These are phyloP conservation scores for Lontra canadensis DNA, from an alignment of 2,113 vertebrate genomes.

Conservation along the genomic window DNA sequence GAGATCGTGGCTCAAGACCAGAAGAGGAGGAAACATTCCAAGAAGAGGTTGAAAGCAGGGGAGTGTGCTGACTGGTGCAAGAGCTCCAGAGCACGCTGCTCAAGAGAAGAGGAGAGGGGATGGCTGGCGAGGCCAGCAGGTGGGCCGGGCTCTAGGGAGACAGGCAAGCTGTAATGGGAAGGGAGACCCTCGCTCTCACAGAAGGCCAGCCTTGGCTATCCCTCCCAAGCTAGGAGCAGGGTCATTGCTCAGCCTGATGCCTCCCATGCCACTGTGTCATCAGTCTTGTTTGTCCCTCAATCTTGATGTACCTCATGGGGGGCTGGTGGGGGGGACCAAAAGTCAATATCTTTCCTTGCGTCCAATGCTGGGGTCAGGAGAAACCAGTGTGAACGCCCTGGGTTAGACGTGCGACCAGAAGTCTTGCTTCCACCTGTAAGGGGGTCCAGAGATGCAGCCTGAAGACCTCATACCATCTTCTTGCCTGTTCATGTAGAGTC, in stretches of 20 bases:
- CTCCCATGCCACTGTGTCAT: neutral
- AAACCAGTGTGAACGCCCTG: neutral
- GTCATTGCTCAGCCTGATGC: neutral
- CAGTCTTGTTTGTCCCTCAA: neutral
- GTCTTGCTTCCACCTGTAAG: neutral
- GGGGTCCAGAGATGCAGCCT: neutral
- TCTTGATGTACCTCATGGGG: neutral
- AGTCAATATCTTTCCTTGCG: neutral
- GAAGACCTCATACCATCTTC: neutral
- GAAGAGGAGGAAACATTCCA: neutral
- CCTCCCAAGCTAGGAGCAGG: neutral
- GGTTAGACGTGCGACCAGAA: neutral
- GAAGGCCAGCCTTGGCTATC: too few relatives aligned
- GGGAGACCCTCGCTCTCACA: neutral
- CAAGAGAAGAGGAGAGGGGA: too few relatives aligned
- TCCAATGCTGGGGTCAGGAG: neutral
- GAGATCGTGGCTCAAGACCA: neutral
- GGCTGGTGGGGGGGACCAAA: neutral
- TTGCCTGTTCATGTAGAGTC: rapidly evolving
- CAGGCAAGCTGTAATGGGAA: neutral
- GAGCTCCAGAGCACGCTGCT: neutral
- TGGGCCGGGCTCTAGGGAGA: neutral
- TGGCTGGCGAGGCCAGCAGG: too few relatives aligned
- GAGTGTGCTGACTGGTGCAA: neutral
- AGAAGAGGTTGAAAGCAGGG: neutral